Evolutionary conservation across 1,140 invertebrate genomes (phyloP).

Genomic region (Scaptomyza hsui): DNA sequence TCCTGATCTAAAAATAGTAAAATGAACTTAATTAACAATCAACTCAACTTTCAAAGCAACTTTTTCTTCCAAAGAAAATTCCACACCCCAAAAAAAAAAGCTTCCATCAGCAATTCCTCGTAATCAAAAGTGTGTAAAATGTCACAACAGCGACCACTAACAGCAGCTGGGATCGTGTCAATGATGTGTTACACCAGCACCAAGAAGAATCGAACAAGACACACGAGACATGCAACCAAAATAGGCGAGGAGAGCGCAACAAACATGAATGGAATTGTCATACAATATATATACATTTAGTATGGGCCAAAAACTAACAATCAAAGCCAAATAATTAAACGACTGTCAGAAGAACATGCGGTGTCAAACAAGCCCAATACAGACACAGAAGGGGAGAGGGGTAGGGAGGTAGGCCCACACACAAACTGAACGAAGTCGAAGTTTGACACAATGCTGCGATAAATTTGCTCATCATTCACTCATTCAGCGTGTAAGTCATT

Average conservation of each 20-base stretch:
- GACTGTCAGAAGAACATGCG: slow-evolving; percentile 71
- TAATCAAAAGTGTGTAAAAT: slow-evolving; percentile 34
- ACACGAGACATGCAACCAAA: slow-evolving; percentile 46
- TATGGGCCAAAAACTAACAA: slow-evolving; percentile 47
- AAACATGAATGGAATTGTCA: slow-evolving; percentile 71
- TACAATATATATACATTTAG: slow-evolving; percentile 14
- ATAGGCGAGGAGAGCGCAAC: slow-evolving; percentile 39
- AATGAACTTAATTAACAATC: background rate
- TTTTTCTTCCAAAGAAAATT: no score
- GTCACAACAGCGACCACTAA: slow-evolving; percentile 25
- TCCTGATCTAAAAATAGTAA: no score
- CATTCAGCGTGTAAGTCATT: slow-evolving; percentile 77
- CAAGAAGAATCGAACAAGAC: slow-evolving; percentile 27
- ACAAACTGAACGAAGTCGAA: slow-evolving; percentile 45
- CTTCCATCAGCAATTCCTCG: slow-evolving; percentile 2
- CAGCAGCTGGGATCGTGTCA: slow-evolving; percentile 66
- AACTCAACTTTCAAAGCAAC: slow-evolving; percentile 4
- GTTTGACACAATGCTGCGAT: slow-evolving; percentile 82
- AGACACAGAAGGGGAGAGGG: background rate
- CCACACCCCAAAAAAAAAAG: background rate
- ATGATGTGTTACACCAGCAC: slow-evolving; percentile 44
- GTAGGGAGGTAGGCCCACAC: slow-evolving; percentile 53
- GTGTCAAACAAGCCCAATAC: slow-evolving; percentile 38
- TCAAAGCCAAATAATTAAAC: slow-evolving; percentile 81
- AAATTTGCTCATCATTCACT: slow-evolving; percentile 83